These are phyloP conservation scores for Phasianus colchicus DNA, from an alignment of 2,113 vertebrate genomes.

Conservation along the genomic window DNA sequence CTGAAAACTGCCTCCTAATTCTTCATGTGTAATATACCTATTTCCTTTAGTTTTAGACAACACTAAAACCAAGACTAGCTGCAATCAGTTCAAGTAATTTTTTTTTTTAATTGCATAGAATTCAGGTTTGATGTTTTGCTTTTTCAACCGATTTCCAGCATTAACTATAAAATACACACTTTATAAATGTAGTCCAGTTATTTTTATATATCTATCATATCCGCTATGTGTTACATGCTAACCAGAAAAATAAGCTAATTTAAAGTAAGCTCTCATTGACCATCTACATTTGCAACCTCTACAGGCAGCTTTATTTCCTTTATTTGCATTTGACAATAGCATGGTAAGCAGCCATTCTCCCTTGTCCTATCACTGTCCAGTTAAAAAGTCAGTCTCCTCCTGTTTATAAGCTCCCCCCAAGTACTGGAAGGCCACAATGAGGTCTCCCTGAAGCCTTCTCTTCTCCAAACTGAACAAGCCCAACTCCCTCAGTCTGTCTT, in stretches of 20 bases:
- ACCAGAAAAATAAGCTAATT: neutral
- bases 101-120: neutral
- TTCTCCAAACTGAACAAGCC: too few species aligned
- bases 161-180: neutral
- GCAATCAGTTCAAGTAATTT: neutral
- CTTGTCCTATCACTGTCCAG: too few species aligned
- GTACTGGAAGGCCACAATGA: too few species aligned
- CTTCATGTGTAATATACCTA: neutral
- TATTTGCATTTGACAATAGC: too few species aligned
- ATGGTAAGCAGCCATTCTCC: too few species aligned
- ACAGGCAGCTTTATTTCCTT: too few species aligned
- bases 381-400: too few species aligned
- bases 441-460: too few species aligned
- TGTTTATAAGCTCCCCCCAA: too few species aligned
- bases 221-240: neutral
- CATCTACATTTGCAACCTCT: too few species aligned
- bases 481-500: too few species aligned
- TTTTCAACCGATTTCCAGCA: neutral
- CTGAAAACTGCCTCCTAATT: slow-evolving; percentile 10
- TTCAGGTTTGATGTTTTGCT: neutral
- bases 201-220: neutral
- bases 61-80: neutral
- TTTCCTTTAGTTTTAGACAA: neutral
- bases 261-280: too few species aligned
- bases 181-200: neutral